phyloP scores from a whole-genome alignment of 2,888 invertebrate species.

The Tupiocoris notatus region DNA sequence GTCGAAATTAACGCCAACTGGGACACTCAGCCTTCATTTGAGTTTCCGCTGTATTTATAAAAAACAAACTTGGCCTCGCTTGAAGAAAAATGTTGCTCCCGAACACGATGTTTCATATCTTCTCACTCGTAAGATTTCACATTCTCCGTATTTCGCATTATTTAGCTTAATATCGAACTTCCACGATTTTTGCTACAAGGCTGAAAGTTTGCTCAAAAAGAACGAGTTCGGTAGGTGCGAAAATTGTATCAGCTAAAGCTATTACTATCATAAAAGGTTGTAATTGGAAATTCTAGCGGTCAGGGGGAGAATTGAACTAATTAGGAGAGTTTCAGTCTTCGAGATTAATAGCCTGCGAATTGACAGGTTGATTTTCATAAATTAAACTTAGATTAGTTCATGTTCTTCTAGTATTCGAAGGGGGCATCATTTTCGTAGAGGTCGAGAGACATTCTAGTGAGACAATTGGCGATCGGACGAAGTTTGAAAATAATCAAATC shows the following conservation, averaged over 20 bases:
- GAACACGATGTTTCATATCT: neutral
- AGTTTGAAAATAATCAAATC: neutral
- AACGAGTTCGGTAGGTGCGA: neutral
- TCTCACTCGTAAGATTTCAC: neutral
- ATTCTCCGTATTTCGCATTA: neutral
- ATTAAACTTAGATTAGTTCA: neutral
- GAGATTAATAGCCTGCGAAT: too few species aligned
- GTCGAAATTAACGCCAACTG: neutral
- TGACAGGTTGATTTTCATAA: neutral
- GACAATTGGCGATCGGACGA: neutral
- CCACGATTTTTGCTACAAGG: conserved; percentile 19
- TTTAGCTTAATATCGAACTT: neutral
- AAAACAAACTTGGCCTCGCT: neutral
- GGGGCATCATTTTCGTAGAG: neutral
- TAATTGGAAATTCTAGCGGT: too few species aligned
- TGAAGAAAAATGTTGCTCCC: neutral
- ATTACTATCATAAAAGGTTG: neutral
- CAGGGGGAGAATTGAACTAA: too few species aligned
- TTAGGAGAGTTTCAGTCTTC: too few species aligned
- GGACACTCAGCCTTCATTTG: neutral
- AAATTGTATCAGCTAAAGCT: neutral
- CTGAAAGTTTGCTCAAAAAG: conserved; percentile 29
- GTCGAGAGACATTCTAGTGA: neutral
- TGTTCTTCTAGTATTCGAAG: neutral
- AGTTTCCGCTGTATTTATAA: neutral